These are phyloP conservation scores for Oostethus manadensis DNA, from an alignment of 2,113 vertebrate genomes.

Conservation along the genomic window DNA sequence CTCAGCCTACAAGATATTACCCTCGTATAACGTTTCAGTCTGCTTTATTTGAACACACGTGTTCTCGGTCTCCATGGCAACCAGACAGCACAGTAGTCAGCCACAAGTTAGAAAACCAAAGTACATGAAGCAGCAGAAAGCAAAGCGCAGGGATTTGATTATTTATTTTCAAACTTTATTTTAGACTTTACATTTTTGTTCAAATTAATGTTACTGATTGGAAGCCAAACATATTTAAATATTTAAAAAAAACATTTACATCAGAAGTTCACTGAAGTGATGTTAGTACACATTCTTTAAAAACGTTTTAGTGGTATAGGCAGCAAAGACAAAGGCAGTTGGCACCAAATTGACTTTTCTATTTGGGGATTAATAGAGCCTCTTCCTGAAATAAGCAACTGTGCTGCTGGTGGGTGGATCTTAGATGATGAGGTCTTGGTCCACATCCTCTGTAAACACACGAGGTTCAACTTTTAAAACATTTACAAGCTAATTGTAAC, in stretches of 20 bases:
- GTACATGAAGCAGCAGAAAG: background rate
- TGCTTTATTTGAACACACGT: conserved; percentile 27
- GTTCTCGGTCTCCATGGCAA: background rate
- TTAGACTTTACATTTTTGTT: conserved; percentile 65
- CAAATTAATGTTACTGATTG: conserved; percentile 54
- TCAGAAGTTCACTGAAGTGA: conserved; percentile 43
- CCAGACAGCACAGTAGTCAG: background rate
- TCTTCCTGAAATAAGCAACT: conserved; percentile 69
- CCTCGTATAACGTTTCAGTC: conserved; percentile 53
- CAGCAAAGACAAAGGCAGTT: conserved; percentile 66
- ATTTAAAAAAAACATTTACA: conserved; percentile 52
- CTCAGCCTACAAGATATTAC: conserved; percentile 81
- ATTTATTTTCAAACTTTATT: conserved; percentile 80
- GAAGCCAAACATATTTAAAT: conserved; percentile 53
- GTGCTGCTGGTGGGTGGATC: conserved; percentile 27
- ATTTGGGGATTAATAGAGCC: conserved; percentile 85
- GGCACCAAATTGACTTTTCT: conserved; percentile 85
- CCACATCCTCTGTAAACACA: conserved; percentile 88
- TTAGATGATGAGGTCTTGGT: conserved; percentile 94
- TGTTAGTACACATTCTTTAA: conserved; percentile 58
- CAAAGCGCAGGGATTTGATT: background rate
- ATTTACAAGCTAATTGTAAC: too few relatives aligned
- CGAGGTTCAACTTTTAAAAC: too few relatives aligned
- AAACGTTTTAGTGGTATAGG: conserved; percentile 74
- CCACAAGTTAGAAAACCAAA: too few relatives aligned